phyloP scores from a whole-genome alignment of 2,888 invertebrate species.

The Apamea monoglypha region DNA sequence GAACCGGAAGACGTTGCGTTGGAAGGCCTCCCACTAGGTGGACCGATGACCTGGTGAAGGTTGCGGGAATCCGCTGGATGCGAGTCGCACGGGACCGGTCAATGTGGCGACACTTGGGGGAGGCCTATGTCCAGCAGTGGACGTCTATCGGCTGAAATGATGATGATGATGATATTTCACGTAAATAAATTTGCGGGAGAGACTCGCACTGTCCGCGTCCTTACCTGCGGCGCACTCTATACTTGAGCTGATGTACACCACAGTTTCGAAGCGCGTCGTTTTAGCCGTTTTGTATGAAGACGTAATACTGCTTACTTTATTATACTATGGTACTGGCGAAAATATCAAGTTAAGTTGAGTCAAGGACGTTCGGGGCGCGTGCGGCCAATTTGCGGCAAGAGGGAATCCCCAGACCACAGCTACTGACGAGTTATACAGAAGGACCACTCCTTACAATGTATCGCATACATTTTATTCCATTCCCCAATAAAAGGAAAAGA shows the following conservation, averaged over 20 bases:
- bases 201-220: neutral
- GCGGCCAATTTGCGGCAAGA: slow-evolving; percentile 57
- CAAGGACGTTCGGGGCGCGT: slow-evolving; percentile 53
- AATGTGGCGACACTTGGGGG: too few relatives aligned
- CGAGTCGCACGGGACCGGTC: too few relatives aligned
- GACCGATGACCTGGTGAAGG: too few relatives aligned
- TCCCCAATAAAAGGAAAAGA: too few relatives aligned
- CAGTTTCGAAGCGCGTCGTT: neutral
- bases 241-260: neutral
- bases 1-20: too few relatives aligned
- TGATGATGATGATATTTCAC: too few relatives aligned
- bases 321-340: slow-evolving; percentile 5
- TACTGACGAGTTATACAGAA: slow-evolving; percentile 25
- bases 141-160: too few relatives aligned
- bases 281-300: neutral
- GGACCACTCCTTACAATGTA: slow-evolving; percentile 1
- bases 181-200: too few relatives aligned
- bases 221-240: neutral
- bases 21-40: too few relatives aligned
- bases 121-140: too few relatives aligned
- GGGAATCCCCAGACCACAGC: slow-evolving; percentile 55
- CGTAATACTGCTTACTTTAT: neutral
- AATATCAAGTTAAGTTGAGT: slow-evolving; percentile 55
- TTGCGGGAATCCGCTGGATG: too few relatives aligned
- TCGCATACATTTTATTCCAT: neutral